A percentile compares a stretch with the other conserved stretches of the same genome.
phyloP scores from a whole-genome alignment of 2,113 vertebrate genomes.

The Junco hyemalis region DNA sequence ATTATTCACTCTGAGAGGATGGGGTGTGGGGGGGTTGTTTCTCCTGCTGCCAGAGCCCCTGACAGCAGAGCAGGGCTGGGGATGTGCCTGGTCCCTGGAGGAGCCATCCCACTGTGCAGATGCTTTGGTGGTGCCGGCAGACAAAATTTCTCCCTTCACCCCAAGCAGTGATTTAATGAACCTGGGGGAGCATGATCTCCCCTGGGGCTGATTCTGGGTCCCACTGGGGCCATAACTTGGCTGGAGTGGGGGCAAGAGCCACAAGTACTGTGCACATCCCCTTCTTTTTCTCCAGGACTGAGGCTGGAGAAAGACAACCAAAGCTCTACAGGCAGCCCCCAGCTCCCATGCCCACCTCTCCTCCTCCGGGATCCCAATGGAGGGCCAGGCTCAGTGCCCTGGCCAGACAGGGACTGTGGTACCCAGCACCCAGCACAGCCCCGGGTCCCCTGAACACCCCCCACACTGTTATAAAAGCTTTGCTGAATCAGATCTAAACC shows the following conservation, averaged over 20 bases:
- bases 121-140: not conserved
- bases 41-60: not conserved
- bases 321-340: fast-evolving
- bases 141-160: not conserved
- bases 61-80: not conserved
- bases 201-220: not conserved
- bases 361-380: fast-evolving
- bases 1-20: not conserved
- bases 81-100: fast-evolving
- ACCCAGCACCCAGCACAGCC: not conserved
- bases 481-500: conserved; percentile 56
- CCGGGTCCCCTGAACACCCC: fast-evolving
- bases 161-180: not conserved
- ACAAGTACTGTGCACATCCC: fast-evolving
- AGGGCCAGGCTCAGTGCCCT: not conserved
- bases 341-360: not conserved
- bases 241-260: fast-evolving
- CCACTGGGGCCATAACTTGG: fast-evolving
- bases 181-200: not conserved
- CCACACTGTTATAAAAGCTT: not conserved
- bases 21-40: not conserved
- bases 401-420: not conserved
- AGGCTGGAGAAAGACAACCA: not conserved
- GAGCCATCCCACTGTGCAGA: fast-evolving
- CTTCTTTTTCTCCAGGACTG: not conserved